Percentiles rank a stretch among this genome's conserved stretches.
phyloP scores from a whole-genome alignment of 2,113 vertebrate genomes.

The Odobenus rosmarus region DNA sequence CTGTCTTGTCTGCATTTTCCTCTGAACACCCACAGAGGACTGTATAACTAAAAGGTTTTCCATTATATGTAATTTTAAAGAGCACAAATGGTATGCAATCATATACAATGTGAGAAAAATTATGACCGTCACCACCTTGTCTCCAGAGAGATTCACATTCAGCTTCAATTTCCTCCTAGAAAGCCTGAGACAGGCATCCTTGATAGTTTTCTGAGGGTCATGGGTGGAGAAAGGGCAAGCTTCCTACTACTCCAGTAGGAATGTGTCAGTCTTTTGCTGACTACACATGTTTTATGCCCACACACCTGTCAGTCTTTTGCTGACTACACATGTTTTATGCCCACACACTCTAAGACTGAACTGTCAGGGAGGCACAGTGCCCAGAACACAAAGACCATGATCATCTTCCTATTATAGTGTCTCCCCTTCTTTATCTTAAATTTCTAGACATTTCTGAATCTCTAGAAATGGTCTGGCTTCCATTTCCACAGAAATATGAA shows the following conservation, averaged over 20 bases:
- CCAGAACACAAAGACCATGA: not conserved
- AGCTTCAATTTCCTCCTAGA: slow-evolving; percentile 31
- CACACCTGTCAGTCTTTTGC: not conserved
- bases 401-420: not conserved
- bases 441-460: not conserved
- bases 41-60: slow-evolving; percentile 49
- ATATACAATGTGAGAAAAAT: slow-evolving; percentile 11
- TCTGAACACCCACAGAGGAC: not conserved
- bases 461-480: not conserved
- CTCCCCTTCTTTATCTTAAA: not conserved
- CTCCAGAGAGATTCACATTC: slow-evolving; percentile 47
- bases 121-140: not conserved
- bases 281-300: not conserved
- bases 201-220: not conserved
- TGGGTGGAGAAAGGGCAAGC: not conserved
- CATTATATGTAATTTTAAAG: slow-evolving; percentile 62
- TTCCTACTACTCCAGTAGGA: too few relatives aligned
- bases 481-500: not conserved
- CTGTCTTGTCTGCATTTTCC: not conserved
- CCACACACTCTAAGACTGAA: too few relatives aligned
- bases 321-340: rapidly evolving
- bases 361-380: rapidly evolving
- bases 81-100: slow-evolving; percentile 49
- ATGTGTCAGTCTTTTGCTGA: not conserved
- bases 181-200: not conserved